Percentiles rank a stretch among this genome's conserved stretches.
These are phyloP conservation scores for Hippocampus zosterae DNA, from an alignment of 2,113 vertebrate genomes.

Conservation along the genomic window DNA sequence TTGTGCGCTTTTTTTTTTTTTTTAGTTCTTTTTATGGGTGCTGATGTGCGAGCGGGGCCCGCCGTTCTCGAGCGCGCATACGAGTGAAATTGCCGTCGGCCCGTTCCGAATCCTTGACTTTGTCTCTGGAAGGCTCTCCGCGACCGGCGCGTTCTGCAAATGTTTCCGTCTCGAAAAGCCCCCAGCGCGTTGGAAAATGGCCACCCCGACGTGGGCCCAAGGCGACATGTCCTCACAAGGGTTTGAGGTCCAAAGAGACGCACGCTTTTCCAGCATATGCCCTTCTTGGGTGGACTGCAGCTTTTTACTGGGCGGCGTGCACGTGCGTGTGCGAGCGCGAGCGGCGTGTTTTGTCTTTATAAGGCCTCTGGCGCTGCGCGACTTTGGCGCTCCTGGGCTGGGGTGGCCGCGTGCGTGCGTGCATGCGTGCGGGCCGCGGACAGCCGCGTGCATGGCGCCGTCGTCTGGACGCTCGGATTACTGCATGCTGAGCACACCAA, in stretches of 20 bases:
- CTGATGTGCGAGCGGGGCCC: slow-evolving; percentile 4
- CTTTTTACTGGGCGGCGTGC: slow-evolving; percentile 10
- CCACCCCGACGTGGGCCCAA: background rate
- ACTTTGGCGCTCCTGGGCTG: slow-evolving; percentile 22
- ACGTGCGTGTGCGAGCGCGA: no score
- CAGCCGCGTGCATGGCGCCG: background rate
- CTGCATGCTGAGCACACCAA: background rate
- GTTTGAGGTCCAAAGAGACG: background rate
- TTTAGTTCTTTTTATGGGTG: background rate
- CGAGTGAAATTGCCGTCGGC: no score
- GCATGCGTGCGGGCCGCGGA: background rate
- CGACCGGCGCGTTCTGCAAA: no score
- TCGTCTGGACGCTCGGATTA: background rate
- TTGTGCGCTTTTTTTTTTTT: background rate
- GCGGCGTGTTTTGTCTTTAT: slow-evolving; percentile 65
- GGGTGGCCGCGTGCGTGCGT: background rate
- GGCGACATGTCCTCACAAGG: background rate
- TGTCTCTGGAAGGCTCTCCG: no score
- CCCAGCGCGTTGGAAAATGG: background rate
- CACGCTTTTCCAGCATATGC: slow-evolving; percentile 15
- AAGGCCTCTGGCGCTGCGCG: slow-evolving; percentile 49
- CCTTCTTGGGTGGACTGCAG: slow-evolving; percentile 46
- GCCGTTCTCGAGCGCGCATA: background rate
- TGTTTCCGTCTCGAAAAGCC: background rate
- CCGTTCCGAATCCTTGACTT: no score